Evolutionary conservation across 2,797 vertebrate genomes (phyloP), one percentile per base, ranked within the genome.

Genomic region (Pseudochromis fuscus): DNA sequence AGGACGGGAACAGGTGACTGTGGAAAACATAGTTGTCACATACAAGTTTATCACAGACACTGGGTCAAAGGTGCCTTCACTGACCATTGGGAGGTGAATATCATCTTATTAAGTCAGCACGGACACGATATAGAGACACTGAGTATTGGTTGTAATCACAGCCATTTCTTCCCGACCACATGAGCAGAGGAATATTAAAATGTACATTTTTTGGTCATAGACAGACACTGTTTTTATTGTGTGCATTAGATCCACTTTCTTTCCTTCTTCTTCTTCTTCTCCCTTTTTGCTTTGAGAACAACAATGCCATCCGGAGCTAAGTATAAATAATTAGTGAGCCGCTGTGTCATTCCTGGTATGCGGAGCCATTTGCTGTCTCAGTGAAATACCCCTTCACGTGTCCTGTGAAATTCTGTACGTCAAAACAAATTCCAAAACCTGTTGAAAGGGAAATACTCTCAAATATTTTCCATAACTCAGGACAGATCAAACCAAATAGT

Each of bases 321-420:
- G 48, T 16, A 35, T 1, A 11, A 79, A 33, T 33, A 68, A 38
- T 40, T 24, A 65, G 18, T 48, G 68, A 61, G 75, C 31, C 45
- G 10, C 45, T 45, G 59, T 74, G 16, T 68, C 40, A 45, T 66
- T 60, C 24, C 38, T 82, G 35, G 24, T 42, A 33, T 38, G 40
- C 24, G 10, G 25, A 11, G 15, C 16, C 45, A 61, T 60, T 49
- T 56, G 53, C 16, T 49, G 58, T 48, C 24, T 45, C 7, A 7
- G 40, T 63, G 57, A 63, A 37, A 59, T 27, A 45, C 44, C 42
- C 65, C n/a, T 51, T 37, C 18, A 45, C 53, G 18, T 28, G 31
- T 35, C n/a, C 28, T 7, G 13, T 56, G 9, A 70, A 58, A 65
- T 25, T 9, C n/a, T 33, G 1, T 13, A n/a, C 19, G 3, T 42